These are phyloP conservation scores for Pantala flavescens DNA, from an alignment of 1,140 invertebrate species.

Conservation along the genomic window DNA sequence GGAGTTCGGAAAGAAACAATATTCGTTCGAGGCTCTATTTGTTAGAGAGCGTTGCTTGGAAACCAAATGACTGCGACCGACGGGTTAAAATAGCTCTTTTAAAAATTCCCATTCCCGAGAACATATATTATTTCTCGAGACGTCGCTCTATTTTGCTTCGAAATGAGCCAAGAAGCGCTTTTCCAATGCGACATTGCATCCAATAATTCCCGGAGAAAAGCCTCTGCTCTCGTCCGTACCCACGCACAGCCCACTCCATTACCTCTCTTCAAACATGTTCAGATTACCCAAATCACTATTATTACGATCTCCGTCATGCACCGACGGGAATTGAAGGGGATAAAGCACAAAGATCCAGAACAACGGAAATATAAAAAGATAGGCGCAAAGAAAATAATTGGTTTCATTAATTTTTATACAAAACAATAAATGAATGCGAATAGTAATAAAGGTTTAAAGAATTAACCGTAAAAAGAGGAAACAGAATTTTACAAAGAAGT, in stretches of 20 bases:
- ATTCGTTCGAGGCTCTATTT: too few species aligned
- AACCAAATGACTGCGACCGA: too few species aligned
- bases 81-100: too few species aligned
- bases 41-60: too few species aligned
- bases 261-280: neutral
- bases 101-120: too few species aligned
- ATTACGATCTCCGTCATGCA: neutral
- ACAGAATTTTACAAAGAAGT: too few species aligned
- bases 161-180: neutral
- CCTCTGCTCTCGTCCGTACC: neutral
- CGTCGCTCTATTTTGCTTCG: neutral
- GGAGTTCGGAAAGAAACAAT: too few species aligned
- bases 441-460: too few species aligned
- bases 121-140: neutral
- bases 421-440: too few species aligned
- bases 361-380: neutral
- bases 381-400: neutral
- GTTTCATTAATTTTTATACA: too few species aligned
- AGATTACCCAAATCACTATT: neutral
- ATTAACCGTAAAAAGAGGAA: too few species aligned
- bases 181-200: neutral
- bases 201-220: neutral
- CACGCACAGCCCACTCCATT: neutral
- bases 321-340: neutral
- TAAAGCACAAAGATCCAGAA: neutral